These are phyloP conservation scores for Linyphia triangularis DNA, from an alignment of 2,888 invertebrate genomes.

Conservation along the genomic window DNA sequence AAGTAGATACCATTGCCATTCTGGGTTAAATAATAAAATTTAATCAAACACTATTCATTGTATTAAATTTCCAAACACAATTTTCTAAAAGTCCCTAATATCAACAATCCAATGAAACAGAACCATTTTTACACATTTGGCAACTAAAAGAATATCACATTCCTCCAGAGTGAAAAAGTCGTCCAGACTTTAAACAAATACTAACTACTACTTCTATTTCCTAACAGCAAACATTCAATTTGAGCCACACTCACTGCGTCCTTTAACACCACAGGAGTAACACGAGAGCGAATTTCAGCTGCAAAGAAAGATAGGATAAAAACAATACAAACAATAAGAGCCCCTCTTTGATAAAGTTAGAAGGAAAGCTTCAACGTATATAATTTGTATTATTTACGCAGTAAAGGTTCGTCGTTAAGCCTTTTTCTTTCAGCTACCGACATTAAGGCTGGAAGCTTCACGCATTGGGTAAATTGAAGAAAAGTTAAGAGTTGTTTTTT, in stretches of 20 bases:
- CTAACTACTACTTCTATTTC: background rate
- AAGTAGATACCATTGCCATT: no score
- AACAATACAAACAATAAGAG: background rate
- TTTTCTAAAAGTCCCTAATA: no score
- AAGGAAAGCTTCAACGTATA: background rate
- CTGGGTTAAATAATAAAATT: no score
- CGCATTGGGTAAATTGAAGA: constrained; percentile 34
- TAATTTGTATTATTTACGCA: constrained; percentile 61
- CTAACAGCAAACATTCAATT: background rate
- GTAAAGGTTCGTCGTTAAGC: constrained; percentile 28
- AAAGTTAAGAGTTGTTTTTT: constrained; percentile 29
- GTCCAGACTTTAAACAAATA: background rate
- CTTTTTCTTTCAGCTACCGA: constrained; percentile 19
- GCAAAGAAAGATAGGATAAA: no score
- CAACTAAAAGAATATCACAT: background rate
- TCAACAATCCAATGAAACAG: no score
- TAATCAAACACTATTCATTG: no score
- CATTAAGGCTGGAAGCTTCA: constrained; percentile 10
- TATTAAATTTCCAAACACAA: no score
- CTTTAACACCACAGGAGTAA: background rate
- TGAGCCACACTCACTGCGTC: background rate
- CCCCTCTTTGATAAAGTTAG: background rate
- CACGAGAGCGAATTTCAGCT: background rate
- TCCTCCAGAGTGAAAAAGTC: background rate
- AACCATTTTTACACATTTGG: no score